These are phyloP conservation scores for Tragelaphus oryx DNA, from an alignment of 2,797 vertebrate genomes.

Conservation along the genomic window DNA sequence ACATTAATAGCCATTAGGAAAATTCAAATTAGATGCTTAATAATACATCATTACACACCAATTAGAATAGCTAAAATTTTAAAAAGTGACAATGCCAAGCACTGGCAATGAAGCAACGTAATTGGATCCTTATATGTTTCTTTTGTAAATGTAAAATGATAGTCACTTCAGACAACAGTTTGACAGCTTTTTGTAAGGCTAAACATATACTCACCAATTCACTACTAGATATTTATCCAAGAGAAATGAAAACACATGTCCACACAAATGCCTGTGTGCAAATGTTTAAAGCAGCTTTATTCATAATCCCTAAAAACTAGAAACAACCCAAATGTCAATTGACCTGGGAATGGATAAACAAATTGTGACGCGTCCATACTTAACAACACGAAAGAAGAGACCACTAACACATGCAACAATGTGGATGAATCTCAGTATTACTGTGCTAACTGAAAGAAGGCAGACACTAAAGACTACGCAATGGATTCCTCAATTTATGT, in stretches of 20 bases:
- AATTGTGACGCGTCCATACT: not conserved
- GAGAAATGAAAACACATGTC: conserved; percentile 26
- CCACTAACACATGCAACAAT: not conserved
- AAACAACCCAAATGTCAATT: not conserved
- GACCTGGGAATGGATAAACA: not conserved
- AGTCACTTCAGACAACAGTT: not conserved
- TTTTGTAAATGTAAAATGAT: not conserved
- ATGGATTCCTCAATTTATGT: not conserved
- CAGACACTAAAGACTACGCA: not conserved
- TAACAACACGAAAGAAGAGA: not conserved
- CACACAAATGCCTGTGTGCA: not conserved
- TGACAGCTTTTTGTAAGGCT: not conserved
- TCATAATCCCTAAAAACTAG: conserved; percentile 1
- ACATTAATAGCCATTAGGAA: not conserved
- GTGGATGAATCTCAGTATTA: not conserved
- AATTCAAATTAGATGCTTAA: not conserved
- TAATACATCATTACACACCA: not conserved
- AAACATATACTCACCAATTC: not conserved
- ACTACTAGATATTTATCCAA: not conserved
- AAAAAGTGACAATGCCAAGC: not conserved
- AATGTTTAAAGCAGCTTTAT: conserved; percentile 36
- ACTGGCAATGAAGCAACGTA: not conserved
- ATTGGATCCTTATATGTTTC: not conserved
- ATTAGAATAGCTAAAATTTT: not conserved
- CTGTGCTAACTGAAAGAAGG: not conserved